Percentiles rank a stretch among this genome's conserved stretches.
Evolutionary conservation across 2,113 vertebrate genomes (phyloP).

Genomic region (Verasper variegatus): DNA sequence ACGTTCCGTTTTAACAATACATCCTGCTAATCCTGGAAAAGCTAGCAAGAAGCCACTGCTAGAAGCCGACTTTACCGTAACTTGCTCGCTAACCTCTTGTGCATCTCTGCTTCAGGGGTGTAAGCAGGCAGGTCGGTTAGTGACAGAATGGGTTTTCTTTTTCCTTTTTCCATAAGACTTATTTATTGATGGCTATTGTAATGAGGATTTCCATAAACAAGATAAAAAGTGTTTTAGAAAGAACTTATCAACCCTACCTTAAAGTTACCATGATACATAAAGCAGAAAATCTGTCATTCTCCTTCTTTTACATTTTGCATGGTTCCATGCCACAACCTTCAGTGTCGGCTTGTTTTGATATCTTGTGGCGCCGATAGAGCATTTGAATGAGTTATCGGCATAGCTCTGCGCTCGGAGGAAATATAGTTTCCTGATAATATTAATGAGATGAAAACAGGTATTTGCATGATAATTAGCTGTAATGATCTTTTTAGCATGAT

Average conservation of each 20-base stretch:
- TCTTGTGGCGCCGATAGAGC: constrained; percentile 1
- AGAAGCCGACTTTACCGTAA: neutral
- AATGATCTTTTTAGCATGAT: constrained; percentile 78
- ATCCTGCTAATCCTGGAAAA: neutral
- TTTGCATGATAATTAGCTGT: constrained; percentile 78
- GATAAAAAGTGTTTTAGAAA: too few species aligned
- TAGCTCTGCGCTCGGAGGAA: constrained; percentile 51
- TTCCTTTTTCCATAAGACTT: neutral
- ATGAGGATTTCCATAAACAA: too few species aligned
- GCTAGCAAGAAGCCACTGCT: neutral
- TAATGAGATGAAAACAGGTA: constrained; percentile 72
- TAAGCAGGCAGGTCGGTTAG: neutral
- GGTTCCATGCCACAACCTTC: neutral
- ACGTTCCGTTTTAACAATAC: too few species aligned
- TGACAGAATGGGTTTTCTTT: neutral
- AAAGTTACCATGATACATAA: neutral
- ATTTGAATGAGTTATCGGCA: constrained; percentile 49
- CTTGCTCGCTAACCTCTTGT: neutral
- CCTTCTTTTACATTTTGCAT: neutral
- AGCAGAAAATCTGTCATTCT: neutral
- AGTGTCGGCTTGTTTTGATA: neutral
- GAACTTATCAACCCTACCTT: neutral
- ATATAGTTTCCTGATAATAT: constrained; percentile 58
- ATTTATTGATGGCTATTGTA: too few species aligned
- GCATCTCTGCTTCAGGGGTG: neutral